phyloP scores from a whole-genome alignment of 2,113 vertebrate genomes.

The Neopipo cinnamomea region DNA sequence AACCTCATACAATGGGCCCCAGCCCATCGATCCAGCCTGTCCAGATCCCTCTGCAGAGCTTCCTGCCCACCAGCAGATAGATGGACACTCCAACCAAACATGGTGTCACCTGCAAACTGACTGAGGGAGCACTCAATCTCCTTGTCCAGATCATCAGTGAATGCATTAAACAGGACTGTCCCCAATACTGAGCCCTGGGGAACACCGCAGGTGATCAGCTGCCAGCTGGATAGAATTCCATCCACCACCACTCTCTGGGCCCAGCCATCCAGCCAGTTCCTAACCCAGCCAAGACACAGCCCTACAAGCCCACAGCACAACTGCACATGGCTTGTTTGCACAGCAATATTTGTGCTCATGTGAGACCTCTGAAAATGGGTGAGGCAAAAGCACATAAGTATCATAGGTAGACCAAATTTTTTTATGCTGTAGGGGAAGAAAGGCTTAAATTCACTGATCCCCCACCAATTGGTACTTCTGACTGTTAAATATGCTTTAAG shows the following conservation, averaged over 20 bases:
- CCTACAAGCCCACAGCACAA: not conserved
- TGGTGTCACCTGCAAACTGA: not conserved
- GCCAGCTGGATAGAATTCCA: not conserved
- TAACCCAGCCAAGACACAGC: not conserved
- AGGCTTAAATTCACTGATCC: not conserved
- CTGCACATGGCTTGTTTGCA: not conserved
- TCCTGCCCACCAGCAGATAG: not conserved
- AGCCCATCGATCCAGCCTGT: rapidly evolving
- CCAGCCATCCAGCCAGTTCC: not conserved
- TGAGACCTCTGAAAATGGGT: not conserved
- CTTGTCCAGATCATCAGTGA: not conserved
- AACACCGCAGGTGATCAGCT: rapidly evolving
- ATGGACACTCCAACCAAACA: not conserved
- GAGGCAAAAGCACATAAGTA: not conserved
- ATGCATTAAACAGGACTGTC: not conserved
- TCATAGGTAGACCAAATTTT: not conserved
- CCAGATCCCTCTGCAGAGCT: not conserved
- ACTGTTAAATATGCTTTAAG: not conserved
- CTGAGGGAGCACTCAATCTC: rapidly evolving
- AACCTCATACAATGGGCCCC: not conserved
- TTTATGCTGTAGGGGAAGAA: not conserved
- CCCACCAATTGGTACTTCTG: not conserved
- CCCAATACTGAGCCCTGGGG: not conserved
- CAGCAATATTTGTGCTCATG: not conserved
- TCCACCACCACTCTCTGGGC: not conserved